A percentile compares a stretch with the other conserved stretches of the same genome.
Evolutionary conservation across 2,113 vertebrate species (phyloP).

Genomic region (Raja brachyura): DNA sequence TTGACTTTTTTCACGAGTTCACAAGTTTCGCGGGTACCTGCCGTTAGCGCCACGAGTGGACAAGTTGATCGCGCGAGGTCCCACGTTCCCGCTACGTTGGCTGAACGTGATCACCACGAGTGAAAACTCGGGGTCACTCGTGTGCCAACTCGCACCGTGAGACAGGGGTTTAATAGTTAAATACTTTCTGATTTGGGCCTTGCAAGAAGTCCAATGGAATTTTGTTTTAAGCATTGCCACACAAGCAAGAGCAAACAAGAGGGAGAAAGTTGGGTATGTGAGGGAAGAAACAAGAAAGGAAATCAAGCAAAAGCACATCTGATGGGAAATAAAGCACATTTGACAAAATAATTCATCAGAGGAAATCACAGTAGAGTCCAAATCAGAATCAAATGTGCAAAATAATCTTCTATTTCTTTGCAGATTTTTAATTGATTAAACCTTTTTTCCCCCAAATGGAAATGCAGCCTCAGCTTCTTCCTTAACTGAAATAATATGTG

Average conservation of each 20-base stretch:
- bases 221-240: neutral
- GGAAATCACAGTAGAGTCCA: neutral
- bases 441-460: neutral
- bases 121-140: no score
- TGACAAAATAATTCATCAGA: neutral
- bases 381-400: conserved; percentile 4
- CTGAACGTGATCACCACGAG: no score
- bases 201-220: neutral
- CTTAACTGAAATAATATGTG: neutral
- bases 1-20: no score
- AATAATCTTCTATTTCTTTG: conserved; percentile 9
- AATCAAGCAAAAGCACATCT: neutral
- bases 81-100: no score
- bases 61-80: no score
- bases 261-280: neutral
- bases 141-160: no score
- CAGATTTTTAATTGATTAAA: neutral
- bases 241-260: neutral
- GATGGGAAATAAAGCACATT: neutral
- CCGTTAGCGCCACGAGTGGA: no score
- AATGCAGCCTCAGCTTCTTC: neutral
- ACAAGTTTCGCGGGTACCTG: no score
- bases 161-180: no score
- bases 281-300: neutral
- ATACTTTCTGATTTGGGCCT: neutral